These are phyloP conservation scores for Morone chrysops DNA, from an alignment of 2,113 vertebrate species.

Conservation along the genomic window DNA sequence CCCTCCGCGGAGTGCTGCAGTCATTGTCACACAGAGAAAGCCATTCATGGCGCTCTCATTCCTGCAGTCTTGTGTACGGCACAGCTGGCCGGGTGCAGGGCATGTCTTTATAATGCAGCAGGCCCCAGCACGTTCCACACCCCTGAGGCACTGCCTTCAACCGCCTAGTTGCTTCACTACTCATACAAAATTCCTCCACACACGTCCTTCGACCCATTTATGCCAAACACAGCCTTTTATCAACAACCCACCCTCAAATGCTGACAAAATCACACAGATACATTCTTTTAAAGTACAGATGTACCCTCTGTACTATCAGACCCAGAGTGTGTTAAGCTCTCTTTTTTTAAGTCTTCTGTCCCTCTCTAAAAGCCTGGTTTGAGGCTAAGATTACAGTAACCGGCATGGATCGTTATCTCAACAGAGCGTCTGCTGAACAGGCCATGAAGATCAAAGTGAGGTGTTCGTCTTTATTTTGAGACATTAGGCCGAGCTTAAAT, in stretches of 20 bases:
- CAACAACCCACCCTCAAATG: conserved; percentile 22
- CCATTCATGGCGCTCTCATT: conserved; percentile 81
- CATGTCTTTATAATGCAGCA: conserved; percentile 69
- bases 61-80: conserved; percentile 69
- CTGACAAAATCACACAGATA: conserved; percentile 29
- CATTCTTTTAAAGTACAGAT: conserved; percentile 4
- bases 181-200: conserved; percentile 53
- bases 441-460: conserved; percentile 83
- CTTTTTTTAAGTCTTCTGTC: conserved; percentile 20
- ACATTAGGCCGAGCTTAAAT: conserved; percentile 82
- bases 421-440: conserved; percentile 84
- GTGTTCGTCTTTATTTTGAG: conserved; percentile 80
- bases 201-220: conserved; percentile 39
- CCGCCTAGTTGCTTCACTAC: conserved; percentile 47
- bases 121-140: conserved; percentile 72
- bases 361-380: conserved; percentile 41
- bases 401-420: conserved; percentile 84
- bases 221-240: conserved; percentile 51
- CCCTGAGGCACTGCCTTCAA: conserved; percentile 61
- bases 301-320: background rate
- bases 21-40: conserved; percentile 82
- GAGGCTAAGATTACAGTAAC: conserved; percentile 85
- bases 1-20: conserved; percentile 66
- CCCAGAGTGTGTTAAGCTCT: background rate
- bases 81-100: conserved; percentile 70